Percentiles rank a stretch among this genome's conserved stretches.
Evolutionary conservation across 2,797 vertebrate species (phyloP).

Genomic region (Sebastes elongatus): DNA sequence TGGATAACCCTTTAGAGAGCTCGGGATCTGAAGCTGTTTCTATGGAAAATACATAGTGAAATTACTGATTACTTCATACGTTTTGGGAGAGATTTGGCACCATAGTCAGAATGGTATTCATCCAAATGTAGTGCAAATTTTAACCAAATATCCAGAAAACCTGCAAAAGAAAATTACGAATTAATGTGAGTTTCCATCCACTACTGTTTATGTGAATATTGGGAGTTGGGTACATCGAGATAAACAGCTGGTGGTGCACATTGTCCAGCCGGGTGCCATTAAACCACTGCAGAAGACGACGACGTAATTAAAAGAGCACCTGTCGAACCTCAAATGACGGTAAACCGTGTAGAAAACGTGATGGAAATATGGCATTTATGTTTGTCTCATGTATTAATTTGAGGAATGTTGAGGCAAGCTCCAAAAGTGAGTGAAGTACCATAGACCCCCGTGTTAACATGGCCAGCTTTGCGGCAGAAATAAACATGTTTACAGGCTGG

Average conservation of each 20-base stretch:
- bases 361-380: background rate
- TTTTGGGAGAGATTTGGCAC: background rate
- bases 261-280: background rate
- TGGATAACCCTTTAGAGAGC: conserved; percentile 8
- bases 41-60: background rate
- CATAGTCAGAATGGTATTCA: background rate
- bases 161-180: too few relatives aligned
- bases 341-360: background rate
- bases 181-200: background rate
- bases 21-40: background rate
- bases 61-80: background rate
- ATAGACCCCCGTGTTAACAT: too few relatives aligned
- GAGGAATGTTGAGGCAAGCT: background rate
- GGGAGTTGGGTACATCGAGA: background rate
- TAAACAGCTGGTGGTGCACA: background rate
- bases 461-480: too few relatives aligned
- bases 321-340: background rate
- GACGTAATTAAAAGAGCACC: background rate
- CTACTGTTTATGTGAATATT: background rate
- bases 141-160: background rate
- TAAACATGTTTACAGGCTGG: too few relatives aligned
- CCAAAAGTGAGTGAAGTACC: too few relatives aligned
- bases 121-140: background rate
- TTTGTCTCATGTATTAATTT: background rate
- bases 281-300: background rate